These are phyloP conservation scores for Brevipalpus yothersi DNA, from an alignment of 1,140 invertebrate species.

Conservation along the genomic window DNA sequence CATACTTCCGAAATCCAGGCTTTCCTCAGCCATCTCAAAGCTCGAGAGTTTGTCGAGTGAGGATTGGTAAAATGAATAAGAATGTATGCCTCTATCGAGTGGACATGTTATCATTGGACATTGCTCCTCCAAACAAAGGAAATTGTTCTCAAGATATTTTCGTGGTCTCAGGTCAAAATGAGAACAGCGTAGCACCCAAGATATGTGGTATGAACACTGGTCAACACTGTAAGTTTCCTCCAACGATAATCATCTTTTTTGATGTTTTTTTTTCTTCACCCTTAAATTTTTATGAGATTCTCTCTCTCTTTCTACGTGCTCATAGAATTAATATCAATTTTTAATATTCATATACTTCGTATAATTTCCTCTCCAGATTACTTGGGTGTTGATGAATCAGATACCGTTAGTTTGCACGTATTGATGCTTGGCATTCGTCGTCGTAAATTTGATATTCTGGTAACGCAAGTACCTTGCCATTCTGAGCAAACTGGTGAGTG, in stretches of 20 bases:
- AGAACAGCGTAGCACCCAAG: conserved; percentile 37
- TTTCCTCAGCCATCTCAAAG: conserved; percentile 10
- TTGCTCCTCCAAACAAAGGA: conserved; percentile 33
- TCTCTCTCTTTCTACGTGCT: neutral
- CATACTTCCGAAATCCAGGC: conserved; percentile 13
- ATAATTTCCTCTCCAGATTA: conserved; percentile 10
- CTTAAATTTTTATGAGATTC: too few relatives aligned
- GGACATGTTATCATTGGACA: conserved; percentile 39
- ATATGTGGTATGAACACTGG: conserved; percentile 56
- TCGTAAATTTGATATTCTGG: conserved; percentile 45
- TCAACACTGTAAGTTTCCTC: conserved; percentile 44
- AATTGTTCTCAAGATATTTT: conserved; percentile 41
- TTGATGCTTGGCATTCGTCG: conserved; percentile 36
- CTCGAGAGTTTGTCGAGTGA: conserved; percentile 10
- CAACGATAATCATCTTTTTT: neutral
- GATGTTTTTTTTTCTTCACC: neutral
- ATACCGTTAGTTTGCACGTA: conserved; percentile 12
- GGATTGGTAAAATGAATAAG: conserved; percentile 9
- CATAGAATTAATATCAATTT: neutral
- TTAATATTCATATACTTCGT: neutral
- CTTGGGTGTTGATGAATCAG: conserved; percentile 14
- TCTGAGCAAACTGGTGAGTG: conserved; percentile 22
- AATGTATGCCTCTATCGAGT: conserved; percentile 47
- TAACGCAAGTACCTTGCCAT: conserved; percentile 43
- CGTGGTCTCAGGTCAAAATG: conserved; percentile 34